Percentiles rank a stretch among this genome's conserved stretches.
phyloP scores from a whole-genome alignment of 2,888 invertebrate genomes.

The Agrotis segetum region DNA sequence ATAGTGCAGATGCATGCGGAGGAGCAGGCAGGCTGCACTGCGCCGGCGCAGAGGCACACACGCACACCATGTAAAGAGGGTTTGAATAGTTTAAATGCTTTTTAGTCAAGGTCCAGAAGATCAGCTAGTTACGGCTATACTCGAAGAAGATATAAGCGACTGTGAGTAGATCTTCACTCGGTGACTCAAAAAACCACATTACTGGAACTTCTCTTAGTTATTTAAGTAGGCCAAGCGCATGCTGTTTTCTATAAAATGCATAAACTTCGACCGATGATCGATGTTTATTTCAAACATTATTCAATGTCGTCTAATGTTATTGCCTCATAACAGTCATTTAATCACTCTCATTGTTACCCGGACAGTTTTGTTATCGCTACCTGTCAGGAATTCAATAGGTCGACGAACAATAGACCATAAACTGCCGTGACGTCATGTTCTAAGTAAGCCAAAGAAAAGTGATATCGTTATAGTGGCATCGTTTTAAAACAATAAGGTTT shows the following conservation, averaged over 20 bases:
- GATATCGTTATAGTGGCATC: slow-evolving; percentile 45
- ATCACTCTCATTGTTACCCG: slow-evolving; percentile 45
- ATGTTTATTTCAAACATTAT: slow-evolving; percentile 35
- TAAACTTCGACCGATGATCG: neutral
- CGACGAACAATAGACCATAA: slow-evolving; percentile 57
- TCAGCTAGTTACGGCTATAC: no score
- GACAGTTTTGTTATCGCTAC: slow-evolving; percentile 48
- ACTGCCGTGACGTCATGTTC: slow-evolving; percentile 50
- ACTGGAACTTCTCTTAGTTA: no score
- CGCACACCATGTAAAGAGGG: neutral
- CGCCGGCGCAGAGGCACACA: slow-evolving; percentile 2
- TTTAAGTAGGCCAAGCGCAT: neutral
- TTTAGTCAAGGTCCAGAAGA: no score
- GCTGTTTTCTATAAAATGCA: slow-evolving; percentile 1
- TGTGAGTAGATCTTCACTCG: no score
- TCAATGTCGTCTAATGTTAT: slow-evolving; percentile 27
- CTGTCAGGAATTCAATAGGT: slow-evolving; percentile 52
- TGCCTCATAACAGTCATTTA: slow-evolving; percentile 40
- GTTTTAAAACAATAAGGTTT: slow-evolving; percentile 40
- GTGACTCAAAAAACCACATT: no score
- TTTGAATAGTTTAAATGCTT: neutral
- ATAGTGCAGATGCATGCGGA: slow-evolving; percentile 9
- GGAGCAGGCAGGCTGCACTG: neutral
- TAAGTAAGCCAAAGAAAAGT: slow-evolving; percentile 54
- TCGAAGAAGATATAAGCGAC: no score